A percentile compares a stretch with the other conserved stretches of the same genome.
Conservation (phyloP, 2,797 vertebrate species). For the Limosa lapponica region DNA sequence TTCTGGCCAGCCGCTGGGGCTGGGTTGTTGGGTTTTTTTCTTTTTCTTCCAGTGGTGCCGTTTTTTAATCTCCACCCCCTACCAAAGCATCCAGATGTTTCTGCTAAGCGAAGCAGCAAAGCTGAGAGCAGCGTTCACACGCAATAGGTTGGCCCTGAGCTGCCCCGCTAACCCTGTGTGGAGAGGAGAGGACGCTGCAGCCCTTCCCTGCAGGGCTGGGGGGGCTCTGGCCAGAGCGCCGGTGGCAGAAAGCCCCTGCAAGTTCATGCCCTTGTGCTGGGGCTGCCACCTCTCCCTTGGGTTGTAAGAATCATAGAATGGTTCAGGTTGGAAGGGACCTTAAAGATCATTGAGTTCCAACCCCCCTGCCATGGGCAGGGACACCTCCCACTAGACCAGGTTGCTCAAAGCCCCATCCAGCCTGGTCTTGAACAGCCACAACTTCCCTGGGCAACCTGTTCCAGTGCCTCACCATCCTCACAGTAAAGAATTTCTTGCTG, state of each 20-base stretch:
- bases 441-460: too few species aligned
- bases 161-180: rapidly evolving
- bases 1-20: neutral
- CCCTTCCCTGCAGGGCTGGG: neutral
- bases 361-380: too few species aligned
- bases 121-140: neutral
- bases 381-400: too few species aligned
- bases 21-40: neutral
- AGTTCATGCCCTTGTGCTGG: neutral
- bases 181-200: neutral
- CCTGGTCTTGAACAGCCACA: too few species aligned
- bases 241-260: neutral
- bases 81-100: neutral
- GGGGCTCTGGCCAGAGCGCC: rapidly evolving
- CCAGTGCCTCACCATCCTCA: too few species aligned
- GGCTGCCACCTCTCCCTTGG: neutral
- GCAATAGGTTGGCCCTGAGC: neutral
- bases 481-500: too few species aligned
- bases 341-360: too few species aligned
- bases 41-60: neutral
- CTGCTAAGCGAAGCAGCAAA: neutral
- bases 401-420: too few species aligned
- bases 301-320: too few species aligned
- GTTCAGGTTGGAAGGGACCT: too few species aligned
- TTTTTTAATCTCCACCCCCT: neutral